A percentile compares a stretch with the other conserved stretches of the same genome.
Conservation (phyloP, 2,113 vertebrate genomes). For the Panurus biarmicus region DNA sequence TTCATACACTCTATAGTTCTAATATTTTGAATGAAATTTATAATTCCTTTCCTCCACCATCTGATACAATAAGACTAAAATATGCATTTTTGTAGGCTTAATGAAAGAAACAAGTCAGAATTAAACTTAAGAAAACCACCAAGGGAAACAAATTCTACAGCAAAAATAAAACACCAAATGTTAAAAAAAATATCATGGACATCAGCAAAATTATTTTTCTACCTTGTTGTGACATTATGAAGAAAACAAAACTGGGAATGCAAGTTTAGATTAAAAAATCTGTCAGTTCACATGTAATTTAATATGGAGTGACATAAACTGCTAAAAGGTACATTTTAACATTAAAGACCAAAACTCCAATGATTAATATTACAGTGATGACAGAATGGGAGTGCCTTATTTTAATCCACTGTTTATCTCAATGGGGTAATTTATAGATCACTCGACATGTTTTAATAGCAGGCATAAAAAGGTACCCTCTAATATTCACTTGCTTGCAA, state of each 20-base stretch:
- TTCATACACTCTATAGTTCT: not conserved
- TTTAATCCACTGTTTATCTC: slow-evolving; percentile 82
- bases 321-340: slow-evolving; percentile 78
- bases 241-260: slow-evolving; percentile 65
- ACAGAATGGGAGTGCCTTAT: slow-evolving; percentile 74
- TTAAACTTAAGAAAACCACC: not conserved
- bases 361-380: slow-evolving; percentile 77
- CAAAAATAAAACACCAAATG: slow-evolving; percentile 17
- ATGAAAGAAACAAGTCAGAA: not conserved
- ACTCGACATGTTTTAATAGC: slow-evolving; percentile 82
- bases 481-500: slow-evolving; percentile 64
- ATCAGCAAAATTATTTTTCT: slow-evolving; percentile 58
- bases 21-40: not conserved
- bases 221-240: slow-evolving; percentile 66
- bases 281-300: slow-evolving; percentile 76
- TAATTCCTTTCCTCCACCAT: not conserved
- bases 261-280: slow-evolving; percentile 76
- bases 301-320: slow-evolving; percentile 71
- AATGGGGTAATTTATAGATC: slow-evolving; percentile 79
- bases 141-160: not conserved
- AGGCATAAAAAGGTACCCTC: slow-evolving; percentile 72
- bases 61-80: not conserved
- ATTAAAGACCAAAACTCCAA: slow-evolving; percentile 72
- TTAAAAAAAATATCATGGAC: slow-evolving; percentile 19
- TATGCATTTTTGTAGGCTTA: not conserved